Evolutionary conservation across 2,113 vertebrate genomes (phyloP).

Genomic region (Pedionomus torquatus): DNA sequence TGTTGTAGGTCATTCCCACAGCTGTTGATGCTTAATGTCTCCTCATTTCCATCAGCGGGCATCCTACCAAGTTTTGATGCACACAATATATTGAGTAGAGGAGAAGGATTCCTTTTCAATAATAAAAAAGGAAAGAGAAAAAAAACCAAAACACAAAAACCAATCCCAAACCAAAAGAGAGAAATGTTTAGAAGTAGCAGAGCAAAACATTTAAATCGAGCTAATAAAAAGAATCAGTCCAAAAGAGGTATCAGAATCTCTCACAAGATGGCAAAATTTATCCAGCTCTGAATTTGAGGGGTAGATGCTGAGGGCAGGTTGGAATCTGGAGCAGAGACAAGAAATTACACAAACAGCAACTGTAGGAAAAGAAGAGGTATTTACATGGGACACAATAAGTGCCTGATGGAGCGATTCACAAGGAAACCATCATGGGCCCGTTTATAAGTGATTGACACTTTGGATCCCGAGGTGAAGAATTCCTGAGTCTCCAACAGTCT

Average conservation of each 20-base stretch:
- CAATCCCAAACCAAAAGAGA: background rate
- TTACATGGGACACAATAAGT: background rate
- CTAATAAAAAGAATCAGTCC: background rate
- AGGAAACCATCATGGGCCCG: background rate
- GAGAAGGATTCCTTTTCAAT: background rate
- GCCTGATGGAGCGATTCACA: background rate
- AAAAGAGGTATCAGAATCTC: background rate
- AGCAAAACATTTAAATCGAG: constrained; percentile 39
- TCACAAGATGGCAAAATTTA: background rate
- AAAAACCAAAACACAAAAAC: too few species aligned
- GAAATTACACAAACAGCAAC: background rate
- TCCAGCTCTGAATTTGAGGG: background rate
- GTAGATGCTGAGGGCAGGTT: background rate
- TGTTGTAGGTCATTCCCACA: constrained; percentile 25
- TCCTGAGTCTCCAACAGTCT: background rate
- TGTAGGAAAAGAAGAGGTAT: background rate
- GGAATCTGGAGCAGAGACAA: background rate
- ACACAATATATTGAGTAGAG: background rate
- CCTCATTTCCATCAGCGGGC: background rate
- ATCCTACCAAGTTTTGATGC: background rate
- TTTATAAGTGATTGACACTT: background rate
- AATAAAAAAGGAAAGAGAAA: background rate
- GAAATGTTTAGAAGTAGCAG: background rate
- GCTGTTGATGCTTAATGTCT: background rate
- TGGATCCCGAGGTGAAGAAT: background rate